A percentile compares a stretch with the other conserved stretches of the same genome.
These are phyloP conservation scores for Hypsibius dujardini DNA, from an alignment of 1,140 invertebrate genomes.

Conservation along the genomic window DNA sequence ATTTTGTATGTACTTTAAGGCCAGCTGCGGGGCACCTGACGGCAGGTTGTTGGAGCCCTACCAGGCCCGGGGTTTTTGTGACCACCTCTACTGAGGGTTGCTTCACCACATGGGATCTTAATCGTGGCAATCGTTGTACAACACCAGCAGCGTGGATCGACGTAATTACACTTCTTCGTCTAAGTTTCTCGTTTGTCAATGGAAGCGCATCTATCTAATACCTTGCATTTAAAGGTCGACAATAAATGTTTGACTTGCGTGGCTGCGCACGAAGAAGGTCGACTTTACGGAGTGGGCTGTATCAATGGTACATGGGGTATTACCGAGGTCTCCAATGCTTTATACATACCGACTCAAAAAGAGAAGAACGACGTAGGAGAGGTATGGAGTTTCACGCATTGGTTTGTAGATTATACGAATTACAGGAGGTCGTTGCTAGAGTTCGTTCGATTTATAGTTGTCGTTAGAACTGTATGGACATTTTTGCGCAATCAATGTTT, in stretches of 20 bases:
- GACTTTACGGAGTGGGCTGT: not conserved
- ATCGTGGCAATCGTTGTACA: not conserved
- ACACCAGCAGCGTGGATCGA: not conserved
- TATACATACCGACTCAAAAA: conserved; percentile 2
- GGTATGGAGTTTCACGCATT: not conserved
- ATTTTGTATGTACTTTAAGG: not conserved
- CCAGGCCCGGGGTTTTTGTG: conserved; percentile 68
- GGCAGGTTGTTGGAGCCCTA: conserved; percentile 71
- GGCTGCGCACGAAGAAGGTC: conserved; percentile 9
- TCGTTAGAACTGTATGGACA: too few relatives aligned
- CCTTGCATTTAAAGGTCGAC: not conserved
- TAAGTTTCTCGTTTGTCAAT: too few relatives aligned
- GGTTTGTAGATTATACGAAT: too few relatives aligned
- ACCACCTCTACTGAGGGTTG: conserved; percentile 67
- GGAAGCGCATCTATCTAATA: too few relatives aligned
- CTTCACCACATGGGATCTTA: conserved; percentile 58
- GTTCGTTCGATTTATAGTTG: too few relatives aligned
- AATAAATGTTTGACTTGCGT: conserved; percentile 5
- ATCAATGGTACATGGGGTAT: conserved; percentile 15
- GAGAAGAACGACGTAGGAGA: conserved; percentile 12
- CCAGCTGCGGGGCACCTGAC: conserved; percentile 36
- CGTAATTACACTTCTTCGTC: not conserved
- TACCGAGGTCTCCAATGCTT: not conserved
- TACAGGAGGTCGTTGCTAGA: too few relatives aligned
- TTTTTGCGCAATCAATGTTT: too few relatives aligned